Evolutionary conservation across 2,888 invertebrate genomes (phyloP), one percentile per base, ranked within the genome.

Genomic region (Eupithecia subumbrata): DNA sequence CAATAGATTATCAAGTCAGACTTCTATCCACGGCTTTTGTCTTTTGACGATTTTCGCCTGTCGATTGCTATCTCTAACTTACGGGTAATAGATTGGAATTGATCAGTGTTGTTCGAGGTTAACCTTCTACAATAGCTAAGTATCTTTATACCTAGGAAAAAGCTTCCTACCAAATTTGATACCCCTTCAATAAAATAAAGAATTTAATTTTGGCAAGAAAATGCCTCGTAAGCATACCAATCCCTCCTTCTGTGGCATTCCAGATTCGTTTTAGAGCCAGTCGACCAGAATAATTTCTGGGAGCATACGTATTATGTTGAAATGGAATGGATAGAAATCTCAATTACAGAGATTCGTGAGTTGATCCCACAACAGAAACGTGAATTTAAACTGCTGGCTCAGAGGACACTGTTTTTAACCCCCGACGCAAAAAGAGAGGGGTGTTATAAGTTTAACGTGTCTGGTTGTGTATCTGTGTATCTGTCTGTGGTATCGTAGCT

Each of bases 251-350:
- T 70, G 74, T 72, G 60, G 69, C 52, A 74, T 74, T 71, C 71
- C 71, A 68, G 71, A 73, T 79, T 78, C 75, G 66, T 67, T 76
- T 70, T 64, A 71, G 70, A 71, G 72, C 64, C 43, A 71, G 68
- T 74, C 48, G 72, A 69, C 67, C 70, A 60, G 16, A 66, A 40
- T 69, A 75, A 76, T 76, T 69, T 71, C 25, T 69, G 43, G 22
- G 22, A 73, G 71, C 72, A 66, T 73, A 63, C 64, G 72, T 56
- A 64, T 71, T 73, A 56, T 8, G 56, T 73, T 76, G 67, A 60
- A 78, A 76, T 67, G 56, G 78, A 66, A 73, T 60, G 71, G 73
- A 76, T 79, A 78, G 76, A 77, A 75, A 76, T 76, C 72, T 76
- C 75, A 76, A 77, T 77, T 74, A 76, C 66, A 72, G 66, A 71